Percentiles rank a stretch among this genome's conserved stretches.
Evolutionary conservation across 1,140 invertebrate genomes (phyloP).

Genomic region (Magallana angulata): DNA sequence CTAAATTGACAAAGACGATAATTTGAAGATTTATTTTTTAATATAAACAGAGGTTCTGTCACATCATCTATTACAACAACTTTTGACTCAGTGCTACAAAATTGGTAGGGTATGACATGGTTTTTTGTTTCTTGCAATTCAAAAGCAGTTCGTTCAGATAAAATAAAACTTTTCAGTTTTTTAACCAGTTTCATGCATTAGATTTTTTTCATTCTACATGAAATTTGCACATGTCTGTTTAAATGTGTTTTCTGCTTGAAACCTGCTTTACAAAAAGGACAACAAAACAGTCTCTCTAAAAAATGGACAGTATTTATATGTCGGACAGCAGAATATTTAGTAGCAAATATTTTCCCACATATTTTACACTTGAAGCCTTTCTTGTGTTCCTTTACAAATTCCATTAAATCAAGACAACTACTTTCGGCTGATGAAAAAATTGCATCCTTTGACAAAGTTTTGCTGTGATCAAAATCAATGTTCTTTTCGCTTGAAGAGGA

Average conservation of each 20-base stretch:
- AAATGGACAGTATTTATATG: constrained; percentile 30
- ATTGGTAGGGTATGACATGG: too few species aligned
- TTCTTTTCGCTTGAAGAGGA: too few species aligned
- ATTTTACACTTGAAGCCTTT: background rate
- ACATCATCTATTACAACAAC: too few species aligned
- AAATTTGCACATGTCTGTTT: background rate
- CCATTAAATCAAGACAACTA: too few species aligned
- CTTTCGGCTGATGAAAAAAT: too few species aligned
- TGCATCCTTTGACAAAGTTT: too few species aligned
- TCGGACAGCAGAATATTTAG: background rate
- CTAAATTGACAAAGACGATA: constrained; percentile 30
- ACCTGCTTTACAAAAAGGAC: constrained; percentile 15
- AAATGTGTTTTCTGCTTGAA: constrained; percentile 36
- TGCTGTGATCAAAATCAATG: too few species aligned
- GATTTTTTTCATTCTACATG: constrained; percentile 27
- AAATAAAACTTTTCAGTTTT: too few species aligned
- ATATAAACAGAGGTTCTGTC: too few species aligned
- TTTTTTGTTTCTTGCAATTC: too few species aligned
- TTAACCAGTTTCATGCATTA: background rate
- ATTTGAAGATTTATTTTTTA: background rate
- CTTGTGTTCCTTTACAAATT: background rate
- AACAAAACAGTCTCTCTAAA: constrained; percentile 4
- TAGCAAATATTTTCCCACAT: constrained; percentile 22
- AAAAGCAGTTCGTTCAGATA: too few species aligned
- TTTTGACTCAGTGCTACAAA: background rate